phyloP scores from a whole-genome alignment of 37 sponge, comb jelly and placozoan species.

The Lycopodina hypogea region DNA sequence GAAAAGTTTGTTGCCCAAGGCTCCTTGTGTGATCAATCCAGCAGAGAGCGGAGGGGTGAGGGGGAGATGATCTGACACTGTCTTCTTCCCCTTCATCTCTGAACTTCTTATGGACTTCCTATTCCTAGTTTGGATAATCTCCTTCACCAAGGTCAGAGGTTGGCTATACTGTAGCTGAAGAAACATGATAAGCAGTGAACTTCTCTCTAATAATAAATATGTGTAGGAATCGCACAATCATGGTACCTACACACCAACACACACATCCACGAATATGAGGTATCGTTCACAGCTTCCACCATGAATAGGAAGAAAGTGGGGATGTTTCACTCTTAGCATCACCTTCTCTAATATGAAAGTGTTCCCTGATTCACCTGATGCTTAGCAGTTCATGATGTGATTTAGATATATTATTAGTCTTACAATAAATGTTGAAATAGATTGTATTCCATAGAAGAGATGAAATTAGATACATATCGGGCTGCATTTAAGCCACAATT shows the following conservation, averaged over 20 bases:
- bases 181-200: too few relatives aligned
- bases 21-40: background rate
- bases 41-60: background rate
- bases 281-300: background rate
- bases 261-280: background rate
- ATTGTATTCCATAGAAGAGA: too few relatives aligned
- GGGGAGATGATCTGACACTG: background rate
- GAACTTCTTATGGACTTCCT: slow-evolving; percentile 54
- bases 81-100: slow-evolving; percentile 35
- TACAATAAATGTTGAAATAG: too few relatives aligned
- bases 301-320: background rate
- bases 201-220: too few relatives aligned
- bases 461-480: too few relatives aligned
- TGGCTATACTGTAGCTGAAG: slow-evolving; percentile 54
- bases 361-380: background rate
- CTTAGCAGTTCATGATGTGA: background rate
- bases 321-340: background rate
- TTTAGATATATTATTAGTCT: too few relatives aligned
- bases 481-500: too few relatives aligned
- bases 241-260: background rate
- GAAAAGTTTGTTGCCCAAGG: background rate
- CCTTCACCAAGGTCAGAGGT: too few relatives aligned
- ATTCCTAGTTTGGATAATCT: slow-evolving; percentile 88
- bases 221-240: background rate
- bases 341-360: background rate